These are phyloP conservation scores for Drosophila sp. DNA, from an alignment of 1,140 invertebrate species.

Conservation along the genomic window DNA sequence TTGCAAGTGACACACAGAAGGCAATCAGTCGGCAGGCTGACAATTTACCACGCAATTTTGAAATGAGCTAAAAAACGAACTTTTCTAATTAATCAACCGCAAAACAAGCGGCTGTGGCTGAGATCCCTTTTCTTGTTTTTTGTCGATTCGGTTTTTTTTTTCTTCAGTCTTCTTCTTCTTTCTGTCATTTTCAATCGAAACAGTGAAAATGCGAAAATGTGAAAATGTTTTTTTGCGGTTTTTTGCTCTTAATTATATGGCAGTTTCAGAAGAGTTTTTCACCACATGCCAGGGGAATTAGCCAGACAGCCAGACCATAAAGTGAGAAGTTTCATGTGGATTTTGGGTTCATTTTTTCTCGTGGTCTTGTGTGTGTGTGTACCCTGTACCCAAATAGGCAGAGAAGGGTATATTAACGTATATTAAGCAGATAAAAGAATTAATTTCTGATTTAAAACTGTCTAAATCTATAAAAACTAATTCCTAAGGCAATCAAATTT, in stretches of 20 bases:
- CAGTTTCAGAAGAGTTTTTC: constrained; percentile 43
- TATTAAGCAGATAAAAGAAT: too few relatives aligned
- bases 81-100: constrained; percentile 42
- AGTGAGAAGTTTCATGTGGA: constrained; percentile 16
- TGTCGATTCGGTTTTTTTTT: too few relatives aligned
- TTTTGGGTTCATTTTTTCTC: constrained; percentile 11
- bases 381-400: neutral
- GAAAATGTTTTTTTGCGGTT: constrained; percentile 42
- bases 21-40: neutral
- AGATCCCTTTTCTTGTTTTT: neutral
- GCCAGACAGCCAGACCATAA: constrained; percentile 18
- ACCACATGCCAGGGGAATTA: constrained; percentile 40
- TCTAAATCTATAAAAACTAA: too few relatives aligned
- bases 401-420: neutral
- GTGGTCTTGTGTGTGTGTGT: constrained; percentile 8
- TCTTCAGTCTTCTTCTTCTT: too few relatives aligned
- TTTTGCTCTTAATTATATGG: constrained; percentile 57
- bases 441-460: too few relatives aligned
- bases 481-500: too few relatives aligned
- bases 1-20: neutral
- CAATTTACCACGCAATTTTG: constrained; percentile 16
- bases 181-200: constrained; percentile 42
- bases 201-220: constrained; percentile 21
- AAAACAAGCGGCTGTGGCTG: constrained; percentile 9
- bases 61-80: constrained; percentile 5